Conservation (phyloP, 1,140 invertebrate genomes). For the Cotesia typhae region DNA sequence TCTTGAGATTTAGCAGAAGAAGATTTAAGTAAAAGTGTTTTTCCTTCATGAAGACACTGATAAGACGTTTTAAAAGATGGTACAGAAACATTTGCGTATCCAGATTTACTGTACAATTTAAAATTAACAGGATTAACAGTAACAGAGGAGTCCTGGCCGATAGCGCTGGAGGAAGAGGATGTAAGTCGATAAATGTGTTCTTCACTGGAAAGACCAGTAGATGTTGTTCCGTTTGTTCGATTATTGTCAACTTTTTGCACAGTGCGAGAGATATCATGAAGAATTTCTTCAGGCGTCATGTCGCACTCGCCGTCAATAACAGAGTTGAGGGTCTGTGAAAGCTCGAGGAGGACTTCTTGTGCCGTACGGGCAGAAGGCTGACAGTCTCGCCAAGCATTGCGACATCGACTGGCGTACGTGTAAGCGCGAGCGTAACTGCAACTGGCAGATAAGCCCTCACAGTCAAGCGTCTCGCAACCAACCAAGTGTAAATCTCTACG, state of each 20-base stretch:
- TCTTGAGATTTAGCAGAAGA: slow-evolving; percentile 20
- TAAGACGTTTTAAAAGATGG: slow-evolving; percentile 24
- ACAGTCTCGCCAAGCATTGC: slow-evolving; percentile 25
- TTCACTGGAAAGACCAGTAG: slow-evolving; percentile 24
- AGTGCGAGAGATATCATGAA: slow-evolving; percentile 59
- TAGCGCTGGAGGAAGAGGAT: slow-evolving; percentile 57
- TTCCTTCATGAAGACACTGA: slow-evolving; percentile 33
- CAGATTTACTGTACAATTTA: slow-evolving; percentile 44
- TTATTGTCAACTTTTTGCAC: slow-evolving; percentile 51
- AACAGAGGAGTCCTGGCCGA: slow-evolving; percentile 57
- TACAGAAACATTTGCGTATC: slow-evolving; percentile 37
- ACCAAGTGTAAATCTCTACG: slow-evolving; percentile 37
- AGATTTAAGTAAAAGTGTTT: slow-evolving; percentile 28
- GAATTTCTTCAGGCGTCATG: slow-evolving; percentile 59
- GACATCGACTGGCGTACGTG: slow-evolving; percentile 29
- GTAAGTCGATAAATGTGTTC: slow-evolving; percentile 55
- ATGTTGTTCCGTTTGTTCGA: slow-evolving; percentile 37
- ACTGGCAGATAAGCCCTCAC: slow-evolving; percentile 40
- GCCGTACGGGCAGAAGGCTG: slow-evolving; percentile 46
- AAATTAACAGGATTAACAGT: slow-evolving; percentile 51
- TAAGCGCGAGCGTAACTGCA: slow-evolving; percentile 28
- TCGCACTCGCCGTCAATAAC: slow-evolving; percentile 59
- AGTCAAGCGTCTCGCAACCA: slow-evolving; percentile 41
- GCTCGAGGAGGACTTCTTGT: slow-evolving; percentile 60
- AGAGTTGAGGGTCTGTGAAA: slow-evolving; percentile 62